Evolutionary conservation across 2,888 invertebrate species (phyloP).

Genomic region (Calameuta filiformis): DNA sequence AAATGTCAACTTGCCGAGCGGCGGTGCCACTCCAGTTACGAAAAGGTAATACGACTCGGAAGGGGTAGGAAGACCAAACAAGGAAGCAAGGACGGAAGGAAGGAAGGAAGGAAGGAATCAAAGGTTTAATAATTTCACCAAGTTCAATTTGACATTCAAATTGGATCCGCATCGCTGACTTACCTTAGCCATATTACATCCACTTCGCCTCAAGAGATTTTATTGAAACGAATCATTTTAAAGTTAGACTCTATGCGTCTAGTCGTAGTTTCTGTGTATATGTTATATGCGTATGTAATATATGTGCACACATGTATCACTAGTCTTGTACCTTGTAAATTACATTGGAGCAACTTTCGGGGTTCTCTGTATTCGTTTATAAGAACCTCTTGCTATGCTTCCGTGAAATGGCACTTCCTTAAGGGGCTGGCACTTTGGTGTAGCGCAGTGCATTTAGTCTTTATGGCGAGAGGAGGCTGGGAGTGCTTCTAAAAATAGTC

Average conservation of each 20-base stretch:
- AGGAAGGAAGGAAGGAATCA: background rate
- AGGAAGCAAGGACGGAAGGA: background rate
- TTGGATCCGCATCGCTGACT: background rate
- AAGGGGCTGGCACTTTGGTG: background rate
- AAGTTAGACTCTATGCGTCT: too few species aligned
- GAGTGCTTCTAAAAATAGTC: background rate
- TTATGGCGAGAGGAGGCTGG: background rate
- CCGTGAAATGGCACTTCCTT: background rate
- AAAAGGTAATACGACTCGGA: conserved; percentile 36
- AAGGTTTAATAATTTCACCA: conserved; percentile 1
- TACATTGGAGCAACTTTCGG: background rate
- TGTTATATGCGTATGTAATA: background rate
- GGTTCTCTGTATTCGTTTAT: background rate
- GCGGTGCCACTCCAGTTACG: conserved; percentile 42
- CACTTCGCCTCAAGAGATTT: background rate
- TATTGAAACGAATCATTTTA: background rate
- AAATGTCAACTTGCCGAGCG: conserved; percentile 34
- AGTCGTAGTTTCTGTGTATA: background rate
- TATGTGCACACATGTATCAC: background rate
- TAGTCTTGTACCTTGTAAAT: background rate
- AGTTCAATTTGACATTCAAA: background rate
- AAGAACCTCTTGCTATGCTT: background rate
- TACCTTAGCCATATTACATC: background rate
- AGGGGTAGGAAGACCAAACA: background rate
- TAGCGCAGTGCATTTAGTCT: background rate